Base-by-base conservation (phyloP, 2,797 vertebrate genomes). In the Ammospiza maritima region DNA sequence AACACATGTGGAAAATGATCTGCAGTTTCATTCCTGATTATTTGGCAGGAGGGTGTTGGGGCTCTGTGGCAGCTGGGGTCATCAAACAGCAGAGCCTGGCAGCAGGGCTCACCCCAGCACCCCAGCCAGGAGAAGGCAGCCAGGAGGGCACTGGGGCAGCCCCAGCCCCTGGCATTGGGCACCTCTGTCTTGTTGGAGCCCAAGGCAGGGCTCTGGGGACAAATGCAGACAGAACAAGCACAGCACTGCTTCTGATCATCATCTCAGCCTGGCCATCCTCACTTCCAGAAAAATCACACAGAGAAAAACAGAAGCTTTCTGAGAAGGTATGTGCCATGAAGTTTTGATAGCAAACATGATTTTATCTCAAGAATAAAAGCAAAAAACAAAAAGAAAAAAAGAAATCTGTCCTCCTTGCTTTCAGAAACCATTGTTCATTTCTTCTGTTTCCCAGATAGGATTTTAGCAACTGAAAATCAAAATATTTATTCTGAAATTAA, bases 151-250 rank as follows among this genome's bases (percentile, higher is more conserved):
- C 13, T 0, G 7, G 14, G 44, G 6, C 36, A 84, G 21, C 18
- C 12, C 15, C 27, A 40, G 23, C 4, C 22, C 13, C 4, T 4
- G 36, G 16, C 53, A 60, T 3, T 0, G 0, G 6, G 10, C 13
- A 69, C 5, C 2, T 54, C 7, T 2, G 0, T 4, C 11, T 21
- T 18, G 2, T 6, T 34, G 40, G 38, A 74, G 34, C 16, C 23
- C 18, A 40, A 17, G 23, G 22, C 22, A 65, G 34, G 8, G 3
- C 14, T 48, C 16, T 30, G 30, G 23, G 34, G 21, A 67, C 23
- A 27, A 3, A 6, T 3, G 16, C 54, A 45, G 11, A 18, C 7
- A 66, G 23, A 48, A 19, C 4, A 56, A 25, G 14, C 10, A 34
- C 18, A 25, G 7, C 4, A 3, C 4, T 69, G 20, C 16, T 40